phyloP scores from a whole-genome alignment of 1,140 invertebrate species.

The Arion vulgaris region DNA sequence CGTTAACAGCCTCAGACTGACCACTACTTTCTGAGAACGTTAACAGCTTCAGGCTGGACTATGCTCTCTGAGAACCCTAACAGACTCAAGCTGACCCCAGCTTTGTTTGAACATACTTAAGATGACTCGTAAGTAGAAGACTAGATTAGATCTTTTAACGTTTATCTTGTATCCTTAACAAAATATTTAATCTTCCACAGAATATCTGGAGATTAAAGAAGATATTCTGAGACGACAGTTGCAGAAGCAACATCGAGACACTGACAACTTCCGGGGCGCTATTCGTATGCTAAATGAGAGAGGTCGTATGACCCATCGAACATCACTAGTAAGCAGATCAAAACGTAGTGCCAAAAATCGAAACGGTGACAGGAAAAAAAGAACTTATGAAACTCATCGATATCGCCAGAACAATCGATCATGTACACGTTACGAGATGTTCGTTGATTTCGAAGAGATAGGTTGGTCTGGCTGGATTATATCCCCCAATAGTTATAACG shows the following conservation, averaged over 20 bases:
- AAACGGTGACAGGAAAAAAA: conserved; percentile 49
- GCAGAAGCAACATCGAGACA: conserved; percentile 13
- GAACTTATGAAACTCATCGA: conserved; percentile 53
- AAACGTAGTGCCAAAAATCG: conserved; percentile 37
- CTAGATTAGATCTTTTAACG: too few species aligned
- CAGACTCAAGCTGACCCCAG: too few species aligned
- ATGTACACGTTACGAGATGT: conserved; percentile 70
- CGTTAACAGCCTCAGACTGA: too few species aligned
- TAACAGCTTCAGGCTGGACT: too few species aligned
- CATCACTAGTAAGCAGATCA: not conserved
- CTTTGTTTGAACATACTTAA: too few species aligned
- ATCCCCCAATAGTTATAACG: conserved; percentile 79
- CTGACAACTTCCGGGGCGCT: conserved; percentile 52
- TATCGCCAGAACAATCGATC: conserved; percentile 53
- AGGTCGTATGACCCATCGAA: conserved; percentile 32
- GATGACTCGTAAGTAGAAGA: too few species aligned
- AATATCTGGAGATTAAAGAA: conserved; percentile 61
- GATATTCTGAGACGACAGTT: conserved; percentile 51
- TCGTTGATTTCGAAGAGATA: conserved; percentile 78
- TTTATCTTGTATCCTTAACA: too few species aligned
- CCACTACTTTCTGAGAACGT: too few species aligned
- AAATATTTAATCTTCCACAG: conserved; percentile 40
- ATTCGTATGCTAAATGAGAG: conserved; percentile 62
- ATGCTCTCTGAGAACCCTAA: too few species aligned
- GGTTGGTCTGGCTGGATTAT: conserved; percentile 78